Evolutionary conservation across 2,113 vertebrate genomes (phyloP), one percentile per base, ranked within the genome.

Genomic region (Corapipo altera): DNA sequence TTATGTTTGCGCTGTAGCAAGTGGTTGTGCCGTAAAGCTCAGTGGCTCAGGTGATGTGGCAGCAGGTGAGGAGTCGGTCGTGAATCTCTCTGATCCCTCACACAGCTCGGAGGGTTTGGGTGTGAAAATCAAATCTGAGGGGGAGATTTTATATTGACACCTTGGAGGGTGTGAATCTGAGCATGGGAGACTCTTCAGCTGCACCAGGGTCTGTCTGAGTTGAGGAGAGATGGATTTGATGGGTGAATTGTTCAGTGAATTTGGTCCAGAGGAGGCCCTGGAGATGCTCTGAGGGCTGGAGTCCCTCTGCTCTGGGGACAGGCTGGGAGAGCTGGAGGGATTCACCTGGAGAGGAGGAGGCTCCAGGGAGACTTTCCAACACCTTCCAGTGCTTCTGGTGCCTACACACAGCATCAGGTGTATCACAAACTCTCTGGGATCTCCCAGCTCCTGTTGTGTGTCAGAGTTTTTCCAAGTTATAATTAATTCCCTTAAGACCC

Each of bases 101-200:
- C 1, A 0, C 39, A 35, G 89, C 78, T 95, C 0, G 0, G 75
- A 20, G 55, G 9, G 58, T 52, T 43, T 43, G 54, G 82, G 79
- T 86, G 52, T 90, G 95, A 58, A 94, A 92, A 94, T 92, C 64
- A 91, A 65, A 44, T 59, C 74, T 55, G 55, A 90, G 79, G 79
- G 23, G 59, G 59, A 37, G 77, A 12, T 90, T 84, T 84, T 85
- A 39, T 64, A 70, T 88, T 74, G 43, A 8, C 49, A 9, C 49
- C 49, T 49, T 20, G 48, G 52, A 26, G 79, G 49, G 58, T 83
- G 72, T 81, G 85, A 41, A 51, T 94, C 35, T 46, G 59, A 74
- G 72, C 52, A 12, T 6, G 32, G 46, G 49, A 89, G 24, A 19
- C 49, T 65, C 57, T 69, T 59, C 22, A 41, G 58, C 79, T 74